Percentiles rank a stretch among this genome's conserved stretches.
Conservation (phyloP, 2,797 vertebrate species). For the Gobio occitaniae region DNA sequence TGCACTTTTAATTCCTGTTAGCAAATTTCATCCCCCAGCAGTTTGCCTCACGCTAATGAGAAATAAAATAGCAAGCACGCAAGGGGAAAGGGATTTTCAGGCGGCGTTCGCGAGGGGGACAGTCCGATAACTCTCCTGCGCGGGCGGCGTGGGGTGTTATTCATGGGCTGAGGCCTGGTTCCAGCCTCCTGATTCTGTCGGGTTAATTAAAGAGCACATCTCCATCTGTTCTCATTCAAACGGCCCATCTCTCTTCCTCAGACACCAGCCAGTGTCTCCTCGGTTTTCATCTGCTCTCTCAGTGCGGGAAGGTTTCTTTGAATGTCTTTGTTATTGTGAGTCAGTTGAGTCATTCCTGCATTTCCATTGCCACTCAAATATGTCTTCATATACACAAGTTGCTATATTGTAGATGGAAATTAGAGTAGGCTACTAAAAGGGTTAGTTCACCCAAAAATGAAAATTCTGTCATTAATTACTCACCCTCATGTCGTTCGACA, state of each 20-base stretch:
- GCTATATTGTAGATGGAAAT: not conserved
- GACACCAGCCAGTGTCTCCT: not conserved
- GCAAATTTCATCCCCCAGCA: slow-evolving; percentile 89
- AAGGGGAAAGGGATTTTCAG: slow-evolving; percentile 65
- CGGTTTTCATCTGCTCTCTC: not conserved
- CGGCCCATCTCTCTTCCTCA: slow-evolving; percentile 70
- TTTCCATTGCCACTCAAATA: not conserved
- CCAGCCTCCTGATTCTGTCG: slow-evolving; percentile 83
- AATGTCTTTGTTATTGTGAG: slow-evolving; percentile 1
- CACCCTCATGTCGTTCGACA: too few species aligned
- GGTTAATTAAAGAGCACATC: slow-evolving; percentile 88
- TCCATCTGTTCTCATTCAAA: slow-evolving; percentile 87
- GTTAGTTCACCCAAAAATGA: too few species aligned
- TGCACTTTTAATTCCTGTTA: slow-evolving; percentile 91
- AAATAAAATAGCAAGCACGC: slow-evolving; percentile 83
- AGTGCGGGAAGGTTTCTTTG: not conserved
- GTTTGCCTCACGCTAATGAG: slow-evolving; percentile 86
- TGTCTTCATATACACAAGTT: not conserved
- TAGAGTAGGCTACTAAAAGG: not conserved
- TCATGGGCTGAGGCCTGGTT: slow-evolving; percentile 85
- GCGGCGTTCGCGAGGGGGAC: slow-evolving; percentile 35
- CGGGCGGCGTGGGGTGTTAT: slow-evolving; percentile 78
- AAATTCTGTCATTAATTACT: too few species aligned
- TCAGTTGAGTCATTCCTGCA: not conserved
- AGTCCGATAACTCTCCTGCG: slow-evolving; percentile 65